Percentiles rank a stretch among this genome's conserved stretches.
phyloP scores from a whole-genome alignment of 2,113 vertebrate genomes.

The Girardinichthys multiradiatus region DNA sequence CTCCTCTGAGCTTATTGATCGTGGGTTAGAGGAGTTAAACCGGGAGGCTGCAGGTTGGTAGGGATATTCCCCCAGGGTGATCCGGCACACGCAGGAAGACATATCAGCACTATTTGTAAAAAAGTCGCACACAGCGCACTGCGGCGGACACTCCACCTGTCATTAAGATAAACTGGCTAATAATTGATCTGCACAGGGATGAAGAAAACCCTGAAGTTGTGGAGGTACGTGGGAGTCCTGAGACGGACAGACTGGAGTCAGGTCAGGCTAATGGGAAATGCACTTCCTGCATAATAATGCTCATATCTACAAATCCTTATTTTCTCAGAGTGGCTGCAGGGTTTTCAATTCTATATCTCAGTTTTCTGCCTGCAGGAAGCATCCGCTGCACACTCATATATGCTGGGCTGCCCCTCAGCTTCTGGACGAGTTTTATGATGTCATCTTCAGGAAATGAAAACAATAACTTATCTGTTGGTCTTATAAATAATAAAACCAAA shows the following conservation, averaged over 20 bases:
- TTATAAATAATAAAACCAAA: conserved; percentile 6
- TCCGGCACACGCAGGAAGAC: conserved; percentile 38
- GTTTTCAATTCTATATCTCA: conserved; percentile 15
- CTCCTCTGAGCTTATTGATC: conserved; percentile 32
- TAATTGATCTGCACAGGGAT: conserved; percentile 79
- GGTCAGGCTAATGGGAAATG: conserved; percentile 24
- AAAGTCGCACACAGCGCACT: conserved; percentile 67
- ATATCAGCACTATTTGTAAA: conserved; percentile 81
- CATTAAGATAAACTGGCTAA: conserved; percentile 71
- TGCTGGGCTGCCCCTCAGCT: not conserved
- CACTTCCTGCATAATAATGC: conserved; percentile 38
- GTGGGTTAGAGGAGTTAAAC: conserved; percentile 45
- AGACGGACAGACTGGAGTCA: conserved; percentile 10
- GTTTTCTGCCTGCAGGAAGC: conserved; percentile 15
- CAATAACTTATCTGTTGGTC: not conserved
- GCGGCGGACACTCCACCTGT: conserved; percentile 60
- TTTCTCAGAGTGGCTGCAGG: conserved; percentile 15
- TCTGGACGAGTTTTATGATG: not conserved
- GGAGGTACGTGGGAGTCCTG: not conserved
- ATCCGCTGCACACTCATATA: not conserved
- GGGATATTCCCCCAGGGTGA: conserved; percentile 32
- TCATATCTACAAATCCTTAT: conserved; percentile 4
- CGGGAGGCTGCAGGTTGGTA: conserved; percentile 24
- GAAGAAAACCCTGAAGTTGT: conserved; percentile 42
- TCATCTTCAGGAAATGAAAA: not conserved